Percentiles rank a stretch among this genome's conserved stretches.
Conservation (phyloP, 2,888 invertebrate species). For the Thereva nobilitata region DNA sequence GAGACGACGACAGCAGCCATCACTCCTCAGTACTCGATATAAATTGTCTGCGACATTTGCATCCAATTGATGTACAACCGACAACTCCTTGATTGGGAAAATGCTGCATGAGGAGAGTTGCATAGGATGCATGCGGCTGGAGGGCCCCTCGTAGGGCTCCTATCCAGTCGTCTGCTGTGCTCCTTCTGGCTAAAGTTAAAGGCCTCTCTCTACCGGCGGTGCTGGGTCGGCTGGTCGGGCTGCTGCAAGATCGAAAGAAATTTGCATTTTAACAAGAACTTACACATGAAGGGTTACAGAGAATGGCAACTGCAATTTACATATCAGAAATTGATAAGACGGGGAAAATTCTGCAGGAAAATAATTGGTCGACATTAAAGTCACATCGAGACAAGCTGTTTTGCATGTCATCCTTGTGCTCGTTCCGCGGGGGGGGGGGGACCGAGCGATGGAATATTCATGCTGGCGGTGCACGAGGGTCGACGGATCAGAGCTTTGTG, state of each 20-base stretch:
- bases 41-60: constrained; percentile 46
- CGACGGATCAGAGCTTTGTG: constrained; percentile 4
- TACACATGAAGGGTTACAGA: constrained; percentile 26
- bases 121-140: constrained; percentile 12
- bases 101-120: constrained; percentile 14
- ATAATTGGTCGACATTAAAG: constrained; percentile 35
- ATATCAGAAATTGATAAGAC: constrained; percentile 30
- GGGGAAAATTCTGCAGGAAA: constrained; percentile 22
- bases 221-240: constrained; percentile 4
- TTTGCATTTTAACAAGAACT: constrained; percentile 33
- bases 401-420: constrained; percentile 22
- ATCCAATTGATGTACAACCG: constrained; percentile 47
- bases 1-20: constrained; percentile 12
- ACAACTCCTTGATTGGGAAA: constrained; percentile 39
- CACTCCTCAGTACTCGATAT: constrained; percentile 37
- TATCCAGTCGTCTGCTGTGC: not conserved
- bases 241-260: constrained; percentile 13
- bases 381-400: constrained; percentile 23
- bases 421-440: not conserved
- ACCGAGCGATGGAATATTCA: no score
- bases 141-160: not conserved
- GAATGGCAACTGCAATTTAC: constrained; percentile 31
- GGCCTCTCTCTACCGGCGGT: not conserved
- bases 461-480: not conserved
- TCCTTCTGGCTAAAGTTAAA: not conserved